Percentiles rank a stretch among this genome's conserved stretches.
These are phyloP conservation scores for Apotomis turbidana DNA, from an alignment of 2,888 invertebrate genomes.

Conservation along the genomic window DNA sequence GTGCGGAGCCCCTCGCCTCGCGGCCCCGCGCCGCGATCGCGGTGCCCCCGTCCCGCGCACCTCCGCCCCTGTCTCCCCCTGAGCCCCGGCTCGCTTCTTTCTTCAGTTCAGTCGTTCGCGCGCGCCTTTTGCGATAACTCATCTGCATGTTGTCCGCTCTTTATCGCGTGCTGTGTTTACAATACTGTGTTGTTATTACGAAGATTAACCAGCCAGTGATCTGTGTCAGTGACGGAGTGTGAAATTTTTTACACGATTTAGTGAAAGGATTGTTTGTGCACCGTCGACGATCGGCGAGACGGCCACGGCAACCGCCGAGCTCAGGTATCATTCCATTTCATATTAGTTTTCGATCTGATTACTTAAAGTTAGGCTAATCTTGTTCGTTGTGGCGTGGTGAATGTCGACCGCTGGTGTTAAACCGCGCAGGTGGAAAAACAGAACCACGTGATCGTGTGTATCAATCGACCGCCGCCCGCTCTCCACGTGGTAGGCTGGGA, in stretches of 20 bases:
- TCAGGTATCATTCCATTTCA: slow-evolving; percentile 70
- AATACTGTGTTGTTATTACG: slow-evolving; percentile 71
- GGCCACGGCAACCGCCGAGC: slow-evolving; percentile 78
- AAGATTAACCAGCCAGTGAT: slow-evolving; percentile 63
- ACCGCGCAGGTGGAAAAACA: slow-evolving; percentile 61
- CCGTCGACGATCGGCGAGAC: slow-evolving; percentile 63
- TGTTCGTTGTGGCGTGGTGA: slow-evolving; percentile 51
- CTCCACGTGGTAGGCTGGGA: slow-evolving; percentile 73
- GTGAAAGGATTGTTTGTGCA: slow-evolving; percentile 51
- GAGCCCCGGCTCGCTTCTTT: slow-evolving; percentile 45
- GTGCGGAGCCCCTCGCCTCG: slow-evolving; percentile 42
- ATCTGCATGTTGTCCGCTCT: slow-evolving; percentile 59
- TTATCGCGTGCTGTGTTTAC: slow-evolving; percentile 76
- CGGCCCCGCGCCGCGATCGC: slow-evolving; percentile 66
- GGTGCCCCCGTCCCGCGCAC: slow-evolving; percentile 47
- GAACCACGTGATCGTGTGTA: slow-evolving; percentile 73
- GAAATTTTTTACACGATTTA: slow-evolving; percentile 49
- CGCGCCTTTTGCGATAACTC: slow-evolving; percentile 68
- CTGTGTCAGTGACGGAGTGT: slow-evolving; percentile 66
- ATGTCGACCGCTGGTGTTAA: slow-evolving; percentile 49
- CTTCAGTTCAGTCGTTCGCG: slow-evolving; percentile 70
- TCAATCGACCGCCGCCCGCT: slow-evolving; percentile 57
- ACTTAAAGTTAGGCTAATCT: slow-evolving; percentile 58
- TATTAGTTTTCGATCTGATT: slow-evolving; percentile 74
- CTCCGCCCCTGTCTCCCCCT: slow-evolving; percentile 45